Conservation (phyloP, 2,888 invertebrate genomes). For the Watsonalla cultraria region DNA sequence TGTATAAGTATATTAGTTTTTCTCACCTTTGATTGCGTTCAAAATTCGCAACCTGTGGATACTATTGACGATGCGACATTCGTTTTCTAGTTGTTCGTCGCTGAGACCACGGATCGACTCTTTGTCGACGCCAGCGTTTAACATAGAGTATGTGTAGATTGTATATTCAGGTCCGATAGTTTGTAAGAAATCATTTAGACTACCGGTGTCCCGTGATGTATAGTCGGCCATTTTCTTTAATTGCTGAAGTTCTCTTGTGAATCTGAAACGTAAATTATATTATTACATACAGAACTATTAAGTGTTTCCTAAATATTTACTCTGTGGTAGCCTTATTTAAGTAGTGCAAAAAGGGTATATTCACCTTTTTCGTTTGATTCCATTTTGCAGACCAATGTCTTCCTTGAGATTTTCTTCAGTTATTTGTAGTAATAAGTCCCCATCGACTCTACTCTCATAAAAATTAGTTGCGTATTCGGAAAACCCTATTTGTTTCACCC, state of each 20-base stretch:
- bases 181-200: slow-evolving; percentile 91
- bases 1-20: neutral
- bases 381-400: slow-evolving; percentile 95
- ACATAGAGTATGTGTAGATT: slow-evolving; percentile 97
- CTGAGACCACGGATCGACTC: slow-evolving; percentile 90
- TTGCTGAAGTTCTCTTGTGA: slow-evolving; percentile 94
- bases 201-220: slow-evolving; percentile 94
- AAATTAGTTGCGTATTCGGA: slow-evolving; percentile 90
- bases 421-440: slow-evolving; percentile 94
- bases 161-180: slow-evolving; percentile 93
- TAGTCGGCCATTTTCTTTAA: slow-evolving; percentile 98
- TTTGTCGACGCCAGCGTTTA: slow-evolving; percentile 96
- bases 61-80: slow-evolving; percentile 95
- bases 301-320: neutral
- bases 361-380: slow-evolving; percentile 93
- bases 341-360: neutral
- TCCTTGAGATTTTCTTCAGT: slow-evolving; percentile 94
- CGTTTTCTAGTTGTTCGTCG: slow-evolving; percentile 93
- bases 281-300: neutral
- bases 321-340: no score
- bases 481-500: slow-evolving; percentile 99
- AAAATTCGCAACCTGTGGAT: slow-evolving; percentile 95
- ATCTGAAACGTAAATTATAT: slow-evolving; percentile 70
- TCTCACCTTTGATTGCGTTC: slow-evolving; percentile 87
- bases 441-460: slow-evolving; percentile 95